Base-by-base conservation (phyloP, 2,888 invertebrate genomes). In the Disparrhopalites patrizii region DNA sequence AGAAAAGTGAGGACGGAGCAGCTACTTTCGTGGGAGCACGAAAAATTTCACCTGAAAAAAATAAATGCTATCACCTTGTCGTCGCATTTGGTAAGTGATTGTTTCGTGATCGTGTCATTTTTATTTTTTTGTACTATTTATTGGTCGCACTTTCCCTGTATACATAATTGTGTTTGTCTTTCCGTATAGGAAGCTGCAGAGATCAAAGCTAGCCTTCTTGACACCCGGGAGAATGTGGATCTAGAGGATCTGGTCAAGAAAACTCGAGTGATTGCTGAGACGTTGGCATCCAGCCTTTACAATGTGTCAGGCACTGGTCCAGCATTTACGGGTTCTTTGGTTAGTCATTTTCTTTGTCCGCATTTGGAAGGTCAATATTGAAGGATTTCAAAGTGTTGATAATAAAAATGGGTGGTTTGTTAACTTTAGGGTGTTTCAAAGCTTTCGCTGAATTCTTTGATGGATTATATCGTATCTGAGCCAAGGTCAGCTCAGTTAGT, bases 1-100 rank as follows among this genome's bases (percentile, higher is more conserved):
- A 97, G 97, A 81, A 98, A 98, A 83, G 98, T 99, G 75, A 81
- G 98, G 62, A 94, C 93, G 0, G 94, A 96, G 61, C 91, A 92
- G 73, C 84, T 88, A 63, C 80, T 96, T 30, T 91, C 94, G 0
- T 99, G 98, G 98, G 96, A 97, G 77, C 98, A 99, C 77, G 98
- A 99, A 80, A 82, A 93, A 72, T 98, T 91, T 81, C 95, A 94
- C 79, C 93, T 98, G 75, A 85, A 92, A 71, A 83, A 95, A 70
- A 73, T 74, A 28, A 75, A 72, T 56, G 71, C 73, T 1, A 52
- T 75, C 28, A 73, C 75, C 8, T 55, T 72, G 8, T 71, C 74
- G 10, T 71, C 73, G 1, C 62, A 68, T 8, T 66, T 66, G 36
- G 69, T 72, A 65, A 36, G 50, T 27, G 23, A 30, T 40, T 55